A percentile compares a stretch with the other conserved stretches of the same genome.
phyloP scores from a whole-genome alignment of 2,113 vertebrate genomes.

The Pleuronectes platessa region DNA sequence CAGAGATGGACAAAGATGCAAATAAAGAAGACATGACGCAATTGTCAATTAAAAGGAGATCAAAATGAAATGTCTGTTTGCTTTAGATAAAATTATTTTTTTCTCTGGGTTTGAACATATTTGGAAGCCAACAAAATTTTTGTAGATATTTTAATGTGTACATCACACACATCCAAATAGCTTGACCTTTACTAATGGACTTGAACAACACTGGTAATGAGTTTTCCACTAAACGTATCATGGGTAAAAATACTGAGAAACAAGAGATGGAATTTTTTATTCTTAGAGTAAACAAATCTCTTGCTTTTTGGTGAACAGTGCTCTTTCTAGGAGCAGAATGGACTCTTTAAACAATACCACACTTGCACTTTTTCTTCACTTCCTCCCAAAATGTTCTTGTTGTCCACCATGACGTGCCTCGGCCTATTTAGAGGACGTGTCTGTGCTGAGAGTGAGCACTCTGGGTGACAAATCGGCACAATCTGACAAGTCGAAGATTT shows the following conservation, averaged over 20 bases:
- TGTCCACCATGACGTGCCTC: neutral
- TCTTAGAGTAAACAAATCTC: neutral
- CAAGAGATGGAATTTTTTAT: neutral
- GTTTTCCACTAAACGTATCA: too few relatives aligned
- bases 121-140: too few relatives aligned
- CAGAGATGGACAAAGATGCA: too few relatives aligned
- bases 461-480: conserved; percentile 47
- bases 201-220: too few relatives aligned
- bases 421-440: conserved; percentile 11
- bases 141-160: too few relatives aligned
- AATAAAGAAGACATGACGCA: too few relatives aligned
- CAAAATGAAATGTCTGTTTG: too few relatives aligned
- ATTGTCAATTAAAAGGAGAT: too few relatives aligned
- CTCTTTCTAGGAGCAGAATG: neutral
- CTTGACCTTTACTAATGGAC: too few relatives aligned
- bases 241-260: neutral
- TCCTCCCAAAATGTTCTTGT: conserved; percentile 33
- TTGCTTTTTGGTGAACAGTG: conserved; percentile 1
- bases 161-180: neutral
- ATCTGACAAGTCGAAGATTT: conserved; percentile 55
- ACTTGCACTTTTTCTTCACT: neutral
- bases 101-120: too few relatives aligned
- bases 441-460: conserved; percentile 8
- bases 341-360: conserved; percentile 23
- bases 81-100: too few relatives aligned